phyloP scores from a whole-genome alignment of 2,797 vertebrate species.

The Thalassophryne amazonica region DNA sequence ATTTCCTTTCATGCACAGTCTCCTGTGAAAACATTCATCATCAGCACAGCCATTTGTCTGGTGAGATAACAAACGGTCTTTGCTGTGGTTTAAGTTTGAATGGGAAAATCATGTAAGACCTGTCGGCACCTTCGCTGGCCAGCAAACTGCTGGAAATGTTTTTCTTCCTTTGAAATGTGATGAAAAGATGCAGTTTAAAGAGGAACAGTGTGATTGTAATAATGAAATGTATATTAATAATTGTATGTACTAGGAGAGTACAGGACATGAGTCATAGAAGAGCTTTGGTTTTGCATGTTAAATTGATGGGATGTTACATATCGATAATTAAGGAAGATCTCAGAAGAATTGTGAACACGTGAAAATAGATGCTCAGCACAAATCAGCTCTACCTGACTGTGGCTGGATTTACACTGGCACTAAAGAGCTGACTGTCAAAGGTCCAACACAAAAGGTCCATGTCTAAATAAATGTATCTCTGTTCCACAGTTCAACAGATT shows the following conservation, averaged over 20 bases:
- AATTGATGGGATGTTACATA: slow-evolving; percentile 44
- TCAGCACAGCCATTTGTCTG: slow-evolving; percentile 12
- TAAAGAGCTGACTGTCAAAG: slow-evolving; percentile 13
- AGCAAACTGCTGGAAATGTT: slow-evolving; percentile 17
- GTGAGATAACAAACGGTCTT: no score
- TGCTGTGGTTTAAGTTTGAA: slow-evolving; percentile 13
- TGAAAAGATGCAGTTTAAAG: slow-evolving; percentile 11
- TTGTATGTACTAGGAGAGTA: slow-evolving; percentile 43
- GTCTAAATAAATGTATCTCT: background rate
- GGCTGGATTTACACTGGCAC: slow-evolving; percentile 50
- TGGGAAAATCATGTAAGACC: slow-evolving; percentile 7
- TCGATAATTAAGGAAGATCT: slow-evolving; percentile 24
- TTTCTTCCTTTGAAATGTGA: slow-evolving; percentile 6
- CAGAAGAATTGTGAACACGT: slow-evolving; percentile 33
- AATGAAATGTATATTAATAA: slow-evolving; percentile 54
- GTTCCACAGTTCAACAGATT: slow-evolving; percentile 13
- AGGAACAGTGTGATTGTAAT: slow-evolving; percentile 41
- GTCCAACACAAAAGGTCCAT: background rate
- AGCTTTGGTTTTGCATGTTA: slow-evolving; percentile 70
- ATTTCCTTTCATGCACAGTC: slow-evolving; percentile 20
- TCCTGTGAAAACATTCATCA: slow-evolving; percentile 9
- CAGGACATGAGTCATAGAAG: slow-evolving; percentile 5
- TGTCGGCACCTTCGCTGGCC: slow-evolving; percentile 10
- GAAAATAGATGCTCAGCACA: slow-evolving; percentile 41
- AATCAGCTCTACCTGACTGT: slow-evolving; percentile 34